Evolutionary conservation across 2,113 vertebrate genomes (phyloP).

Genomic region (Onychostruthus taczanowskii): DNA sequence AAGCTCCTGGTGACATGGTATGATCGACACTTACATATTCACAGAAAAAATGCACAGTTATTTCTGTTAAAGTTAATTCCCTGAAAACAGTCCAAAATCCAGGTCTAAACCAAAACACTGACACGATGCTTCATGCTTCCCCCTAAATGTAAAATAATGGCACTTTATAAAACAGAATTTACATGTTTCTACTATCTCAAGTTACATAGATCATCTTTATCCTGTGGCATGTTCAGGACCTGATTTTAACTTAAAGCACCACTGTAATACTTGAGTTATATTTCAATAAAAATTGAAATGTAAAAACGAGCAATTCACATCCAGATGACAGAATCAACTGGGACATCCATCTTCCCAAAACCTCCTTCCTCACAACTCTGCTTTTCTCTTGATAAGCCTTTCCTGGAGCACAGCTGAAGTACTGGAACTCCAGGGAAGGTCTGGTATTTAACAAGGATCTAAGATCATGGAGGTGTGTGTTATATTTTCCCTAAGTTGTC

Average conservation of each 20-base stretch:
- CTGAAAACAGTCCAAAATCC: background rate
- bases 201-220: background rate
- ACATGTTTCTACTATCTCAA: background rate
- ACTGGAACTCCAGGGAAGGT: background rate
- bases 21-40: background rate
- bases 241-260: background rate
- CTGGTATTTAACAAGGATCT: background rate
- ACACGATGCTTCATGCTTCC: accelerated
- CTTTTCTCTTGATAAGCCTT: background rate
- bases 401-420: background rate
- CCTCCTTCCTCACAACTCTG: background rate
- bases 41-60: background rate
- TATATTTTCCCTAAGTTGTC: constrained; percentile 25
- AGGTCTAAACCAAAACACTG: background rate
- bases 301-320: background rate
- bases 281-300: background rate
- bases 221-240: background rate
- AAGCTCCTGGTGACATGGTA: background rate
- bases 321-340: background rate
- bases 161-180: background rate
- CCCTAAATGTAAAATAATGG: accelerated
- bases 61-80: background rate
- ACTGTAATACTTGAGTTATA: background rate
- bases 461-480: accelerated
- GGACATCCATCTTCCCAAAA: background rate